phyloP scores from a whole-genome alignment of 1,140 invertebrate species.

The Amphibalanus amphitrite region DNA sequence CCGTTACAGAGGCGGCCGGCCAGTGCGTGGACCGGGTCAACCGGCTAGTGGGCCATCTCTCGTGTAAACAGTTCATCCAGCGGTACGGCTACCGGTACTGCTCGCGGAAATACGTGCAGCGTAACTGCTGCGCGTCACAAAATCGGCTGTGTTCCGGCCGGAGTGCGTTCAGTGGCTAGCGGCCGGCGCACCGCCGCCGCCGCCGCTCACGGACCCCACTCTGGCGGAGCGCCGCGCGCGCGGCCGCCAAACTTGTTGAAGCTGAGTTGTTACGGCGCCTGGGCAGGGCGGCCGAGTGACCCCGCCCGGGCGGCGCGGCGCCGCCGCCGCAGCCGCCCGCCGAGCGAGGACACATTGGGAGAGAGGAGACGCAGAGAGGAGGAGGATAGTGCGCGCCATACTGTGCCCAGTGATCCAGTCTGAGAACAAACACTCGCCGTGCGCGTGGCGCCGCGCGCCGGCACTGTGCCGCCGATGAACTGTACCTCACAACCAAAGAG shows the following conservation, averaged over 20 bases:
- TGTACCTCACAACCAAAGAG: conserved; percentile 1
- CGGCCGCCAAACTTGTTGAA: background rate
- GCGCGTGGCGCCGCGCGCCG: background rate
- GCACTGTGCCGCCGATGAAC: background rate
- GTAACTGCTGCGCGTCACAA: conserved; percentile 31
- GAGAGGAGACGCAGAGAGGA: too few relatives aligned
- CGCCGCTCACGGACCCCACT: background rate
- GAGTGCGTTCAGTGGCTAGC: background rate
- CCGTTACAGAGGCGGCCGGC: conserved; percentile 16
- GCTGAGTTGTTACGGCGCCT: background rate
- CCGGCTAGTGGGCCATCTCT: conserved; percentile 28
- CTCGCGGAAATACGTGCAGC: conserved; percentile 28
- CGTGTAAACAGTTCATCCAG: conserved; percentile 28
- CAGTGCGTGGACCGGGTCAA: conserved; percentile 26
- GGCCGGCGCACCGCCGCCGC: too few relatives aligned
- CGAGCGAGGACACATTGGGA: too few relatives aligned
- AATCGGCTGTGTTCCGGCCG: conserved; percentile 1
- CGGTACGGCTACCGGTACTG: conserved; percentile 31
- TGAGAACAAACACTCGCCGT: background rate
- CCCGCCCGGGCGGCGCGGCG: too few relatives aligned
- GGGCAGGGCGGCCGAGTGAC: too few relatives aligned
- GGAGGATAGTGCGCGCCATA: background rate
- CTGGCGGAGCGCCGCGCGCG: too few relatives aligned
- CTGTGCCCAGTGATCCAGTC: background rate
- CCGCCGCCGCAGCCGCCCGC: too few relatives aligned